A percentile compares a stretch with the other conserved stretches of the same genome.
These are phyloP conservation scores for Atopsyche davidsoni DNA, from an alignment of 1,140 invertebrate species.

Conservation along the genomic window DNA sequence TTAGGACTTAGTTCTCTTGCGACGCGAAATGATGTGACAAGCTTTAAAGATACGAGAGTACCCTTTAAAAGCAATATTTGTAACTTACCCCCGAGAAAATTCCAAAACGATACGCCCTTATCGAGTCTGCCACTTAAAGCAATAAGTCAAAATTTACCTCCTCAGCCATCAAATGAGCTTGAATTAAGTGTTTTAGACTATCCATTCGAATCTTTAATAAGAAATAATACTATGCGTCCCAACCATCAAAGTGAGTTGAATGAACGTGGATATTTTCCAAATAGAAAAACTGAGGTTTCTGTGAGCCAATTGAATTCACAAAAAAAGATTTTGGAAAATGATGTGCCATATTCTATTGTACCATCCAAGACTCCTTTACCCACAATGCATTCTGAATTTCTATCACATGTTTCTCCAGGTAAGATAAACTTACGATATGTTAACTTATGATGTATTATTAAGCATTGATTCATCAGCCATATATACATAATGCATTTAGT, in stretches of 20 bases:
- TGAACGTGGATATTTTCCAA: too few relatives aligned
- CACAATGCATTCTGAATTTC: neutral
- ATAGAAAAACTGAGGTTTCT: too few relatives aligned
- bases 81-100: slow-evolving; percentile 5
- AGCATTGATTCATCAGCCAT: too few relatives aligned
- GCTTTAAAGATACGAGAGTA: neutral
- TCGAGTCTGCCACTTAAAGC: neutral
- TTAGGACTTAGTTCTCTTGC: too few relatives aligned
- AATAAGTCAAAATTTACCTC: neutral
- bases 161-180: slow-evolving; percentile 9
- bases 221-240: neutral
- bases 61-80: neutral
- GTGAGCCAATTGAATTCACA: too few relatives aligned
- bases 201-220: neutral
- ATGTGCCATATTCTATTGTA: slow-evolving; percentile 9
- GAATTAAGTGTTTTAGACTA: slow-evolving; percentile 16
- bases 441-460: too few relatives aligned
- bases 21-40: too few relatives aligned
- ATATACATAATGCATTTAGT: too few relatives aligned
- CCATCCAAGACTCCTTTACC: slow-evolving; percentile 10
- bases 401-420: neutral
- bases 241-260: too few relatives aligned
- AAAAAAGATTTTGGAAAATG: slow-evolving; percentile 14
- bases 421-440: neutral
- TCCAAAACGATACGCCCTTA: neutral